Base-by-base conservation (phyloP, 1,140 invertebrate species). In the Trichonephila clavata region DNA sequence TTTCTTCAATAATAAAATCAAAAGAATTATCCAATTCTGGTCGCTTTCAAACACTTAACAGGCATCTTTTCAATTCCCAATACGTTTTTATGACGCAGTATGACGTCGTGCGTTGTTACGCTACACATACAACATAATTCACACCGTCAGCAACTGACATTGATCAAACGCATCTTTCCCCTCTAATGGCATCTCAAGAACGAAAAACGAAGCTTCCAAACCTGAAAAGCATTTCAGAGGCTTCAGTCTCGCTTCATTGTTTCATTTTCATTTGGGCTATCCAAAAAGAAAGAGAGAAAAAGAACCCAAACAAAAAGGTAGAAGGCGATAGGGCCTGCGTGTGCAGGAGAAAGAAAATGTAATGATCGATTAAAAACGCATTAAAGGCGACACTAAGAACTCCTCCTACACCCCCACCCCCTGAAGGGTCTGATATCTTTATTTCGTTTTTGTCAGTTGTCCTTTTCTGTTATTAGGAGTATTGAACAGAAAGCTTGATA, bases 351-450 rank as follows among this genome's bases (percentile, higher is more conserved):
- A 65, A 59, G 86, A 65, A 87, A 87, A 89, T 59, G 87, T 89
- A 89, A 89, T 68, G 87, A 89, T 89, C 87, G 87, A 89, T 89
- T 89, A 89, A 89, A 89, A 89, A 89, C 87, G 71, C 87, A 89
- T 89, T 89, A 89, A 71, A 89, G 87, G 87, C 87, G 43, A 77
- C 87, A 89, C 87, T 77, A 89, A 71, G 86, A 87, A 32, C 63
- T 24, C 87, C 87, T 32, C 57, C 87, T 20, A n/a, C 61, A 13
- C 87, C 60, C n/a, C 13, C 71, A 1, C 27, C 16, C 5, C 61
- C 65, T 88, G 65, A 18, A 4, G 65, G 71, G 39, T 2, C 65
- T 89, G 63, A 77, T 68, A 71, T 89, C 65, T 89, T 89, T 89
- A 89, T 77, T 89, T 71, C 87, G 61, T 89, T 77, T 71, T 89